Conservation (phyloP, 2,888 invertebrate genomes). For the Leptinotarsa juncta region DNA sequence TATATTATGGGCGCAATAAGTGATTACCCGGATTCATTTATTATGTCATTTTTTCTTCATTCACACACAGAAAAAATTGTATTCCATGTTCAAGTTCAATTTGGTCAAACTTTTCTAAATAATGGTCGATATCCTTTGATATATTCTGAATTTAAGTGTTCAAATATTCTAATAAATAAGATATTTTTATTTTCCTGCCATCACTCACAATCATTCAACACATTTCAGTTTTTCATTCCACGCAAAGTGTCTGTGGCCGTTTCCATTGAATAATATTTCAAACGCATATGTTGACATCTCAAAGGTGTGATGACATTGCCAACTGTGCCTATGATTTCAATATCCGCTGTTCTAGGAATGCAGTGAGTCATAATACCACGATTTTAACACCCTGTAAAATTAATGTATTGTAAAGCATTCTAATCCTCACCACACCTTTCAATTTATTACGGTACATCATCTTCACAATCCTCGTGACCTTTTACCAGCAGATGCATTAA, state of each 20-base stretch:
- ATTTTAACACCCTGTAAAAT: constrained; percentile 15
- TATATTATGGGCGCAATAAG: too few species aligned
- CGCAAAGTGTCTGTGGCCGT: background rate
- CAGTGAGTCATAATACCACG: constrained; percentile 10
- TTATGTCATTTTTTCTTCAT: too few species aligned
- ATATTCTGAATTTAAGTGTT: too few species aligned
- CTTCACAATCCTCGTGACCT: constrained; percentile 43
- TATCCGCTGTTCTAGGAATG: background rate
- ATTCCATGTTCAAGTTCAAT: too few species aligned
- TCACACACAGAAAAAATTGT: too few species aligned
- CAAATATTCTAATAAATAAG: too few species aligned
- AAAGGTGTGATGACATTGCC: background rate
- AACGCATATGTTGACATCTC: background rate
- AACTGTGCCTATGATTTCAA: background rate
- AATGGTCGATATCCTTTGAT: too few species aligned
- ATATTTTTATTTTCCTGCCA: too few species aligned
- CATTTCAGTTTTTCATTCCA: background rate
- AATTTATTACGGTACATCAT: constrained; percentile 40
- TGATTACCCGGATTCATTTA: too few species aligned
- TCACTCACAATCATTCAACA: too few species aligned
- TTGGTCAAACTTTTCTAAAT: too few species aligned
- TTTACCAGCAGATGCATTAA: constrained; percentile 39
- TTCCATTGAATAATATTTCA: background rate
- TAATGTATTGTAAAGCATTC: constrained; percentile 19
- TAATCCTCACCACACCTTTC: constrained; percentile 42